Evolutionary conservation across 92 coral and sea anemone species (phyloP).

Genomic region (Porites evermanni): DNA sequence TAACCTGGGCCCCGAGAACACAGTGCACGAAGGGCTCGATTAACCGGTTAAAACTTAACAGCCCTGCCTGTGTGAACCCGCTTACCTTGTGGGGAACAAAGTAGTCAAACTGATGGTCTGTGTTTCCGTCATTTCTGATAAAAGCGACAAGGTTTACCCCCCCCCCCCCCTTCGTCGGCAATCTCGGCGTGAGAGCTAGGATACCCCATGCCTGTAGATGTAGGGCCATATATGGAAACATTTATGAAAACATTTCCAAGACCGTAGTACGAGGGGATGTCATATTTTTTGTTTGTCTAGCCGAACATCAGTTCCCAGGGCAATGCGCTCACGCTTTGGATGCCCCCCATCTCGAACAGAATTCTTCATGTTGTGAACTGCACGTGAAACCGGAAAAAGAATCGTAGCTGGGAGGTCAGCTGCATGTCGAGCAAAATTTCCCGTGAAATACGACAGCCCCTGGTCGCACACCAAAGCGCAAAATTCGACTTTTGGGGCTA

Average conservation of each 20-base stretch:
- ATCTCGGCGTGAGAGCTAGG: too few relatives aligned
- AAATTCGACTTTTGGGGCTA: background rate
- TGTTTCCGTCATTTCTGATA: too few relatives aligned
- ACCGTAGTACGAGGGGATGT: background rate
- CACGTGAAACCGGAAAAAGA: background rate
- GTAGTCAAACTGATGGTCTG: background rate
- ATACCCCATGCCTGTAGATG: too few relatives aligned
- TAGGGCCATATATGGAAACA: too few relatives aligned
- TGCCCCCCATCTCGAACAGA: background rate
- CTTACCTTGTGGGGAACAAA: background rate
- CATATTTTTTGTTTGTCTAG: background rate
- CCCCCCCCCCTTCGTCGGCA: too few relatives aligned
- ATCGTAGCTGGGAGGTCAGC: background rate
- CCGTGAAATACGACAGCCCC: too few relatives aligned
- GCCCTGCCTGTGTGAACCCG: background rate
- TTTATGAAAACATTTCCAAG: background rate
- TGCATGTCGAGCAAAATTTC: too few relatives aligned
- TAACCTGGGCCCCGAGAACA: background rate
- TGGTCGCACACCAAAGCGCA: too few relatives aligned
- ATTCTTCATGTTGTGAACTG: background rate
- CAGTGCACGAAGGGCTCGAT: background rate
- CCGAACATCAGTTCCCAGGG: background rate
- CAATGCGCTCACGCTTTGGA: background rate
- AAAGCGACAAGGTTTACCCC: too few relatives aligned
- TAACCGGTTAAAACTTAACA: background rate